phyloP scores from a whole-genome alignment of 2,797 vertebrate species.

The Botia almorhae region DNA sequence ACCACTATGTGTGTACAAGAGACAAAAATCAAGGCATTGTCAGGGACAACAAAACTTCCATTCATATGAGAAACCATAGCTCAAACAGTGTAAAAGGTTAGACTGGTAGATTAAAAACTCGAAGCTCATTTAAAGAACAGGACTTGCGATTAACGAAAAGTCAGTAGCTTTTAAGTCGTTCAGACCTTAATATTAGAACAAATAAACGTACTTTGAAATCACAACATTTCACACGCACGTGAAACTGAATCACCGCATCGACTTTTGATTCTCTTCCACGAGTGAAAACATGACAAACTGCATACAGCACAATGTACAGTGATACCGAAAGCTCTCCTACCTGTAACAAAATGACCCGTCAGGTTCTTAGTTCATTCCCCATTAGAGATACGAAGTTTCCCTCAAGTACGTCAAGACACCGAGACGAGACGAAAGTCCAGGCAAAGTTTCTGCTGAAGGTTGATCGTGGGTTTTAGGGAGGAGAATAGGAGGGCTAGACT shows the following conservation, averaged over 20 bases:
- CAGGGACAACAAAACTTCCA: not conserved
- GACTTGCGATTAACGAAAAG: no score
- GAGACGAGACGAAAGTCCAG: not conserved
- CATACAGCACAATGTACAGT: not conserved
- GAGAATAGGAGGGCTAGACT: not conserved
- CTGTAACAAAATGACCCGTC: slow-evolving; percentile 9
- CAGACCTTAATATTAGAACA: no score
- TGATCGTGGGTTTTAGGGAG: not conserved
- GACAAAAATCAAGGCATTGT: not conserved
- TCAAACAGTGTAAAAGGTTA: not conserved
- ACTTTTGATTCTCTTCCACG: no score
- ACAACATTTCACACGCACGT: no score
- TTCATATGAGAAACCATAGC: not conserved
- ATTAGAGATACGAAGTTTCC: slow-evolving; percentile 4
- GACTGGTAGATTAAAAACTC: no score
- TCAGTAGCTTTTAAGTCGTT: no score
- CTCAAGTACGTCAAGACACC: not conserved
- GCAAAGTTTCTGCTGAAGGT: not conserved
- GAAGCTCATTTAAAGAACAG: no score
- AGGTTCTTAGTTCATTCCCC: slow-evolving; percentile 14
- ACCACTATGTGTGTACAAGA: slow-evolving; percentile 54
- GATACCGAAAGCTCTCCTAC: not conserved
- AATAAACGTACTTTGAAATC: no score
- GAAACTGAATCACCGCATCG: no score
- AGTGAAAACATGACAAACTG: not conserved